Evolutionary conservation across 2,113 vertebrate species (phyloP), one percentile per base, ranked within the genome.

Genomic region (Bufo bufo): DNA sequence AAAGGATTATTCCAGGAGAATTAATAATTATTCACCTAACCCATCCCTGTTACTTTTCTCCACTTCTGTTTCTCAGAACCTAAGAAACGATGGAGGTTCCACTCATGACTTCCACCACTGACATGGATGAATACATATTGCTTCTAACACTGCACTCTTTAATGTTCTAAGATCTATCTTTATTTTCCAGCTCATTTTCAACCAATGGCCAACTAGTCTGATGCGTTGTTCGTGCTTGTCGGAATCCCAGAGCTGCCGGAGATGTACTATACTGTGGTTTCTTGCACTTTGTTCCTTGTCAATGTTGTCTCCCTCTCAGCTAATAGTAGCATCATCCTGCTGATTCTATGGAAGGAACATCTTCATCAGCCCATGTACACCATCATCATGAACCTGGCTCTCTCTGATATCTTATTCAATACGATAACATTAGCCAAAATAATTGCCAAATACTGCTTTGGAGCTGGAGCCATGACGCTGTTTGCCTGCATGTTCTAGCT

Each of bases 381-480:
- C 33, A 47, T 82, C 33, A 65, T 82, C 14, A 45, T 9, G 6
- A 82, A 66, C 33, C 59, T 82, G 43, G 33, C 80, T 10, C 43
- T 82, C 7, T 82, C 80, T 3, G 58, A 82, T 43, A 10, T 82
- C 10, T 47, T 82, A 19, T 82, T 82, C n/a, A 59, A 82, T 47
- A 63, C 80, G 5, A 82, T 82, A 82, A 82, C 80, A 19, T 82
- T 82, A 49, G 59, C 80, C 7, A 82, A 82, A 65, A 49, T 82
- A 8, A 82, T 82, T 10, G 80, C 80, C 59, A 82, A 63, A 47
- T 82, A 65, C 59, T 82, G 80, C 59, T 82, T 82, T 65, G 80
- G 59, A 16, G 80, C 59, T 49, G 43, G 59, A 19, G 12, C 43
- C 43, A 82, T 82, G 17, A 65, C 59, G 9, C 49, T 82, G 14